Base-by-base conservation (phyloP, 2,888 invertebrate genomes). In the Agonopterix subpropinquella region DNA sequence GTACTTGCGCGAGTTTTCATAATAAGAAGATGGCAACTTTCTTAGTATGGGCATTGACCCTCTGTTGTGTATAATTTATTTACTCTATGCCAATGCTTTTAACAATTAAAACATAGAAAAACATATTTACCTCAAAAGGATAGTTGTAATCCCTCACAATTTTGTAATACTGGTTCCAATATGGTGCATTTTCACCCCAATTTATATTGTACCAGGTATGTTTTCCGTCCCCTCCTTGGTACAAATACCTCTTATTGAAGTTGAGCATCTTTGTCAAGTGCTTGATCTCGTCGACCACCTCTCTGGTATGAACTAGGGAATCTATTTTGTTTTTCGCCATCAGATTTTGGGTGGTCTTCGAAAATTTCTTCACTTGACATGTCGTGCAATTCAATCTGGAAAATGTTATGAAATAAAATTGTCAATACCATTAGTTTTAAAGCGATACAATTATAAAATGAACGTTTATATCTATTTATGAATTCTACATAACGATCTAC, bases 101-200 rank as follows among this genome's bases (percentile, higher is more conserved):
- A 4, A 2, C 1, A 15, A 28, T 28, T 28, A 28, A 28, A 28
- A 28, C 28, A 28, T 28, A 28, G 18, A 10, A 39, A 39, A 39
- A n/a, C 39, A 10, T 39, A 39, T n/a, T 39, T 57, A 88, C 89
- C 77, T 83, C 77, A 68, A 78, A 80, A 0, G 89, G 89, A 65
- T 81, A 83, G 8, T 59, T 73, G 48, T 76, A 86, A 48, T 87
- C 81, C 43, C 65, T 74, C 2, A 89, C 71, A 50, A 80, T 55
- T 47, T 70, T 77, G 51, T 85, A 89, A 53, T 83, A 88, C 56
- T 87, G 81, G 53, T 88, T 88, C 87, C 87, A 87, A 55, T 86
- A 87, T 0, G 88, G 88, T 0, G 88, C 87, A 49, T 87, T 78
- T 0, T 80, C 80, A 0, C 87, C 88, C 88, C 88, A 88, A 47